These are phyloP conservation scores for Drosophila mauritiana DNA, from an alignment of 1,140 invertebrate species.

Conservation along the genomic window DNA sequence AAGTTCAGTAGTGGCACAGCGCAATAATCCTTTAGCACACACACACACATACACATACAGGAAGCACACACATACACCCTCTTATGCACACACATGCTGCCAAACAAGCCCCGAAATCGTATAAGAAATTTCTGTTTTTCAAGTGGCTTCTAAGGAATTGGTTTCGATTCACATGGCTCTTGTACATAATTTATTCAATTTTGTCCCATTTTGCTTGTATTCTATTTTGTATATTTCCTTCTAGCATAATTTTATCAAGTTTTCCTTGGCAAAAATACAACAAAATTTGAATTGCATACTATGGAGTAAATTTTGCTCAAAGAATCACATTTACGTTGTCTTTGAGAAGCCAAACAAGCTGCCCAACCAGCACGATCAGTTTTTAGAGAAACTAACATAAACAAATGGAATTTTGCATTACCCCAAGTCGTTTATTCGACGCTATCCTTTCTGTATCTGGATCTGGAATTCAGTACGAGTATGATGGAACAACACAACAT, in stretches of 20 bases:
- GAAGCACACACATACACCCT: constrained; percentile 4
- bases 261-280: neutral
- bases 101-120: constrained; percentile 3
- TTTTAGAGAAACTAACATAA: neutral
- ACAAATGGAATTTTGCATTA: neutral
- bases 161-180: constrained; percentile 13
- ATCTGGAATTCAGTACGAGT: constrained; percentile 2
- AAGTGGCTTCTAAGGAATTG: constrained; percentile 7
- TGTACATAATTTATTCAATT: constrained; percentile 12
- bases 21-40: constrained; percentile 47
- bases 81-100: neutral
- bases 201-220: neutral
- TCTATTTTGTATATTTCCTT: constrained; percentile 5
- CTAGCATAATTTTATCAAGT: constrained; percentile 17
- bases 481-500: neutral
- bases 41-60: constrained; percentile 16
- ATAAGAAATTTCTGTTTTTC: neutral
- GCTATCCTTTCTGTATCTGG: neutral
- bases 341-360: constrained; percentile 9
- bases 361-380: neutral
- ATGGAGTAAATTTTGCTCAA: constrained; percentile 31
- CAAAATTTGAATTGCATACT: constrained; percentile 14
- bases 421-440: neutral
- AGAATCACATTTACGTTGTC: constrained; percentile 52
- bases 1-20: constrained; percentile 70